Base-by-base conservation (phyloP, 2,888 invertebrate species). In the Tipula helvola region DNA sequence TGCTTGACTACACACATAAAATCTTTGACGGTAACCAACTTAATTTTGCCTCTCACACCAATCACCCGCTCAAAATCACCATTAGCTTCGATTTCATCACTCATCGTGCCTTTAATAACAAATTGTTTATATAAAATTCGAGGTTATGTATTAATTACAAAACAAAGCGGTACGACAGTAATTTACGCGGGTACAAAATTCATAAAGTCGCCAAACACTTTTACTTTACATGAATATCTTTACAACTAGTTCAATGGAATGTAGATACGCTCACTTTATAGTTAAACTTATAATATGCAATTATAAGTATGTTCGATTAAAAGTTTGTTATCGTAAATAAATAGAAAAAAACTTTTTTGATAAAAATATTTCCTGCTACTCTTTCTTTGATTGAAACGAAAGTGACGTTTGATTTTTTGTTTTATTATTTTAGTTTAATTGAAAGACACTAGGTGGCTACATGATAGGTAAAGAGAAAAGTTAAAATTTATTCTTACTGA, bases 1-100 rank as follows among this genome's bases (percentile, higher is more conserved):
- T 39, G 5, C 39, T 28, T 28, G 28, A 28, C 39, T 39, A 87
- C 88, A 89, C 89, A 90, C 90, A 90, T 89, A 87, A 90, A 90
- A 47, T 90, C 88, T 57, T 89, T 88, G 85, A 90, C 89, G 28
- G 87, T 88, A 42, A 90, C 28, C 7, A 87, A 88, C 8, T 88
- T 84, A 10, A 88, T 88, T 86, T 88, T 88, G 4, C 88, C 88
- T 36, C 16, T 84, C 5, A 39, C 39, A 8, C 84, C 41, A 36
- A 41, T 10, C 10, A 71, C 8, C 12, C 28, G 18, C 3, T 28
- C n/a, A 84, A 36, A 39, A 84, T 84, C 16, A 84, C 16, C 41
- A 39, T 84, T 84, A 10, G n/a, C 39, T 39, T 84, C 84, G 13
- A 84, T 71, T 28, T 71, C 71, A 8, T 71, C 71, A 28, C 28